A percentile compares a stretch with the other conserved stretches of the same genome.
These are phyloP conservation scores for Semnornis frantzii DNA, from an alignment of 2,113 vertebrate species.

Conservation along the genomic window DNA sequence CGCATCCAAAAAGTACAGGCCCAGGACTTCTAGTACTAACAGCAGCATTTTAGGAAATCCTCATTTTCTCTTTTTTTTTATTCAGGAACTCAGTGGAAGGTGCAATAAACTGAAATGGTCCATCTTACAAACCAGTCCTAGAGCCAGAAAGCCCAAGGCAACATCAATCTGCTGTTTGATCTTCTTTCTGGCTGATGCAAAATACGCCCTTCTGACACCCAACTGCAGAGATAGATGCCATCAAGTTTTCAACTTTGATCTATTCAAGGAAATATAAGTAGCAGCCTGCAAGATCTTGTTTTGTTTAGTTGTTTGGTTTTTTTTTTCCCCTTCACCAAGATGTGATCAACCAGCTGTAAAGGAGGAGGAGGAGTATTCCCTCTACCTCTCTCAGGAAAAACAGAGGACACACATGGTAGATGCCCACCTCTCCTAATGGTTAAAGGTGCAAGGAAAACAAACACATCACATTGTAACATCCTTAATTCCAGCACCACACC, in stretches of 20 bases:
- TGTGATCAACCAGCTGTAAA: neutral
- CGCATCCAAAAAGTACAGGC: neutral
- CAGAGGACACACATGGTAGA: neutral
- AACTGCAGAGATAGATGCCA: conserved; percentile 28
- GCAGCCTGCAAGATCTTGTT: conserved; percentile 9
- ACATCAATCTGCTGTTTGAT: conserved; percentile 16
- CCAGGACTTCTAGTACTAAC: neutral
- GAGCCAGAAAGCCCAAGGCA: conserved; percentile 32
- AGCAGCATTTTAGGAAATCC: neutral
- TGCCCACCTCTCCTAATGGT: neutral
- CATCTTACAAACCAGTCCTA: neutral
- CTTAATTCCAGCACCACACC: neutral
- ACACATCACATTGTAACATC: neutral
- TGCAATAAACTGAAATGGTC: conserved; percentile 1
- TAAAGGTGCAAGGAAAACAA: neutral
- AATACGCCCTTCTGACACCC: conserved; percentile 42
- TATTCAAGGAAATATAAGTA: conserved; percentile 38
- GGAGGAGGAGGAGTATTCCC: neutral
- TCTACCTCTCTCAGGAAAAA: neutral
- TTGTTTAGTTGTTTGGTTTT: neutral
- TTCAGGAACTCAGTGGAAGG: neutral
- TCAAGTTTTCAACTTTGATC: conserved; percentile 41
- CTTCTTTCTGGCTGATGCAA: conserved; percentile 7
- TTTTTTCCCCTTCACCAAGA: neutral
- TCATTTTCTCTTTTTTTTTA: neutral